These are phyloP conservation scores for Chrysomallon squamiferum DNA, from an alignment of 1,140 invertebrate species.

Conservation along the genomic window DNA sequence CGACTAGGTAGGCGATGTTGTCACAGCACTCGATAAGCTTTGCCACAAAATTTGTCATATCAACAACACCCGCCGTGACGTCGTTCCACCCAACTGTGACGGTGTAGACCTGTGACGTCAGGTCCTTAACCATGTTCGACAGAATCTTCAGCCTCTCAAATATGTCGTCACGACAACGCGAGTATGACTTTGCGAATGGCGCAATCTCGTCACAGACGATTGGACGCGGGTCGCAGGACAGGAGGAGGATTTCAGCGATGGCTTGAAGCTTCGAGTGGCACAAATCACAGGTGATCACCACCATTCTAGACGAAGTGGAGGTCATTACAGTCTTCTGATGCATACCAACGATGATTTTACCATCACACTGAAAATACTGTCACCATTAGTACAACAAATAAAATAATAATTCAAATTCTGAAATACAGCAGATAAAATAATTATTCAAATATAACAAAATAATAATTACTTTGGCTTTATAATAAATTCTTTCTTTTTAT, in stretches of 20 bases:
- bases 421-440: too few species aligned
- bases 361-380: too few species aligned
- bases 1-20: conserved; percentile 45
- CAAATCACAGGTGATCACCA: conserved; percentile 40
- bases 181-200: conserved; percentile 19
- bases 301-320: conserved; percentile 25
- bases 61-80: conserved; percentile 28
- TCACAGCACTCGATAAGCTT: conserved; percentile 39
- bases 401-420: too few species aligned
- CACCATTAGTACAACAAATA: too few species aligned
- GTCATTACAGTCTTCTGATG: conserved; percentile 24
- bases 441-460: too few species aligned
- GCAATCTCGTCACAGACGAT: conserved; percentile 31
- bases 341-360: background rate
- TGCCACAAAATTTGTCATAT: conserved; percentile 32
- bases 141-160: conserved; percentile 32
- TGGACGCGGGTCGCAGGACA: conserved; percentile 44
- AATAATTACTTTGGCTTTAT: too few species aligned
- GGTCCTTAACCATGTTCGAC: conserved; percentile 25
- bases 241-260: conserved; percentile 46
- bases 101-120: conserved; percentile 21
- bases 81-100: conserved; percentile 38
- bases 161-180: conserved; percentile 31
- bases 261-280: conserved; percentile 43
- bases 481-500: background rate